Evolutionary conservation across 1,140 invertebrate genomes (phyloP), one percentile per base, ranked within the genome.

Genomic region (Zophobas atratus): DNA sequence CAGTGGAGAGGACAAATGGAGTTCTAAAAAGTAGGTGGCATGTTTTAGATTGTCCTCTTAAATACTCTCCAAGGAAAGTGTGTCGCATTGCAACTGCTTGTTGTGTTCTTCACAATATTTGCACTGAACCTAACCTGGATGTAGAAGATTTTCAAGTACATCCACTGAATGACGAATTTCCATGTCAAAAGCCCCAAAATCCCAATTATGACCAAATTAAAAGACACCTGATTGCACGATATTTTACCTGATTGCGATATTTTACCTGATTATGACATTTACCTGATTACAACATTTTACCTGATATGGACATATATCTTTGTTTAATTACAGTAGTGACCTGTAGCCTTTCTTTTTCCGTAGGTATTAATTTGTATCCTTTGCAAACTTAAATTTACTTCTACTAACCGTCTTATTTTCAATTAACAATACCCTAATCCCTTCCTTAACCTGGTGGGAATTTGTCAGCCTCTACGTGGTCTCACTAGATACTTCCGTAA

Each of bases 11-110:
- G 34, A 34, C 53, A 33, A 56, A 56, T 56, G 53, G 53, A 33
- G 53, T 56, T 20, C 33, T 56, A 3, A 56, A 56, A 34, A 56
- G 53, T 34, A 8, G 53, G 6, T 56, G 53, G 53, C 53, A 56
- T 56, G 53, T 56, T 56, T 56, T 56, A 56, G 53, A 56, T 56
- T 56, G n/a, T 34, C 53, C 53, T 56, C 53, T 56, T 56, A 33
- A 8, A 1, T 56, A 56, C 33, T 32, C n/a, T 56, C 53, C 53
- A 32, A 1, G n/a, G n/a, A 56, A 5, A 34, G 53, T 56, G n/a
- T 56, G 53, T 56, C 1, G n/a, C n/a, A 56, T 56, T 1, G 1
- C 6, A 6, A 20, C 20, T 20, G 20, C 20, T 20, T 20, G 20
- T 20, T 20, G 20, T 20, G 20, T 20, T 20, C 33, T 56, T 1